phyloP scores from a whole-genome alignment of 2,113 vertebrate genomes.

The Tetraodon nigroviridis region DNA sequence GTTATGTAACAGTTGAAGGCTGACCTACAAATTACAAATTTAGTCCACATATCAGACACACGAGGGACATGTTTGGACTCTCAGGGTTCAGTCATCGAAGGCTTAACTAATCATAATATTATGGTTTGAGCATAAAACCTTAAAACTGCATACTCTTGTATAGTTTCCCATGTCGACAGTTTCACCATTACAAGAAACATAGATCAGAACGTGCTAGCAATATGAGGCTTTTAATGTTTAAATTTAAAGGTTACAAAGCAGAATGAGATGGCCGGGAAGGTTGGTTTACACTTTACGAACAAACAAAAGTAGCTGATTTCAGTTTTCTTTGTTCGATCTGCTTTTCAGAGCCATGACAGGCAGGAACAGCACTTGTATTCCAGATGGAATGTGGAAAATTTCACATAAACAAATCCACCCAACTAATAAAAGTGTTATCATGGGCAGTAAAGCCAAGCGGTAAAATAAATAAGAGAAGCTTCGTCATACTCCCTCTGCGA shows the following conservation, averaged over 20 bases:
- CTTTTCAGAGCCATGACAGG: neutral
- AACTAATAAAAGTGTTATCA: neutral
- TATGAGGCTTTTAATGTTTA: neutral
- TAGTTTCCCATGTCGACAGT: too few relatives aligned
- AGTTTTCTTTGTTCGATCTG: neutral
- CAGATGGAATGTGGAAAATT: neutral
- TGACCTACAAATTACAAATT: too few relatives aligned
- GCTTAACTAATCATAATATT: too few relatives aligned
- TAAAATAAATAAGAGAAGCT: conserved; percentile 60
- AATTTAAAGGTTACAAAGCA: conserved; percentile 16
- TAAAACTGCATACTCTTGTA: too few relatives aligned
- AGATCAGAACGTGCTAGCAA: too few relatives aligned
- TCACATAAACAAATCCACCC: neutral
- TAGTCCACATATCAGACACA: too few relatives aligned
- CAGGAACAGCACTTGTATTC: neutral
- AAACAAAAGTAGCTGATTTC: neutral
- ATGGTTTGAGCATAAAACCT: too few relatives aligned
- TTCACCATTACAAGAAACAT: too few relatives aligned
- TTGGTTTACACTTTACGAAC: neutral
- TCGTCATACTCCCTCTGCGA: neutral
- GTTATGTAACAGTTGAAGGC: too few relatives aligned
- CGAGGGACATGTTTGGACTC: too few relatives aligned
- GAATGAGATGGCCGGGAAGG: neutral
- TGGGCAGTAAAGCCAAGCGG: conserved; percentile 1
- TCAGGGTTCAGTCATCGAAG: too few relatives aligned